Base-by-base conservation (phyloP, 2,113 vertebrate species). In the Aviceda subcristata region DNA sequence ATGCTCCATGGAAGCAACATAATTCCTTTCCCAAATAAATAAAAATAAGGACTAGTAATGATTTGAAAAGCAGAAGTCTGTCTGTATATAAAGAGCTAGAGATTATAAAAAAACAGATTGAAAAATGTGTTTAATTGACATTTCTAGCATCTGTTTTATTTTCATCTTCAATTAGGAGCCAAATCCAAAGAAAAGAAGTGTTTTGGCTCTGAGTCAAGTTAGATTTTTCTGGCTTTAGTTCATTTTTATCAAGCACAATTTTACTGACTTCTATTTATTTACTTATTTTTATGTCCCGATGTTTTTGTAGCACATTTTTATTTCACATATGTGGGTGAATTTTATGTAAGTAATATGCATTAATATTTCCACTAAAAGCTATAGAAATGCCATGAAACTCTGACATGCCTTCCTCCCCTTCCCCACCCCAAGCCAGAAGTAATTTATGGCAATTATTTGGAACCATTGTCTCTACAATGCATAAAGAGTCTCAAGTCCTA, bases 81-180 rank as follows among this genome's bases (percentile, higher is more conserved):
- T n/a, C 39, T 17, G 13, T 60, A 30, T 79, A 62, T 38, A 34
- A 94, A 90, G 60, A 91, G 38, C 18, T 68, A 63, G 67, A 77
- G 78, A 81, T 72, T 64, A 92, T 93, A 32, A 94, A 97, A 97
- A 97, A 94, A 15, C 50, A 95, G 74, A 92, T 60, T 86, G 51
- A 83, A 92, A 97, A 89, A 68, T 32, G 21, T 85, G 66, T 63
- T 96, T 88, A 96, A 88, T 63, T 96, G 94, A 88, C 73, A 91
- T 96, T 96, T 93, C 66, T 90, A 96, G 62, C 87, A 79, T 80
- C 90, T 96, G 82, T 91, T 88, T 94, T 97, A 67, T 94, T 97
- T 82, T 97, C 73, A 64, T 91, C 88, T 90, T 88, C 91, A 95
- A 76, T 95, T 93, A 95, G 53, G 45, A 96, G 26, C 48, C 34